Conservation (phyloP, 2,888 invertebrate genomes). For the Melieria omissa region DNA sequence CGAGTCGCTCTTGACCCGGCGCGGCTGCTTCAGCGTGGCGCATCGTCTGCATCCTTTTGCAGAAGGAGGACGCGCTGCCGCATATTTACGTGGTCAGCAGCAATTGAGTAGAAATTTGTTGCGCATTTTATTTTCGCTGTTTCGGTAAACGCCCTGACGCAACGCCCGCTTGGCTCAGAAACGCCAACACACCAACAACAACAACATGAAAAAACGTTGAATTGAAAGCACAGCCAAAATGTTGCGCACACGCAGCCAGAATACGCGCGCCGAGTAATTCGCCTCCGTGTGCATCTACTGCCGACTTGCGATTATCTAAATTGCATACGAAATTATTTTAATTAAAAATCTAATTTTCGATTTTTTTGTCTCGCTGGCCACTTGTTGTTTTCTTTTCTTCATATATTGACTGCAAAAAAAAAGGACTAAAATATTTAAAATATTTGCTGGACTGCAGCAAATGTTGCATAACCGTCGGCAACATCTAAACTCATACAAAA, state of each 20-base stretch:
- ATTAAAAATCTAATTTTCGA: conserved; percentile 67
- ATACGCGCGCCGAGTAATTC: conserved; percentile 9
- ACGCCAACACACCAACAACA: conserved; percentile 22
- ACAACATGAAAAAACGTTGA: conserved; percentile 30
- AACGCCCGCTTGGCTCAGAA: conserved; percentile 43
- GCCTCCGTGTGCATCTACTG: conserved; percentile 7
- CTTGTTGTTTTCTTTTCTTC: conserved; percentile 11
- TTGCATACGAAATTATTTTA: conserved; percentile 68
- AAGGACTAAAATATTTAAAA: conserved; percentile 46
- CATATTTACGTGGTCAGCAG: conserved; percentile 39
- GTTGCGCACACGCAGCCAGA: conserved; percentile 34
- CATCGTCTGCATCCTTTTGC: conserved; percentile 44
- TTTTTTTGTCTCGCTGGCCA: conserved; percentile 3
- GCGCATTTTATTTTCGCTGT: conserved; percentile 59
- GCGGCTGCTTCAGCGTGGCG: conserved; percentile 38
- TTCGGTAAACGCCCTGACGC: conserved; percentile 59
- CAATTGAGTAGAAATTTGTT: conserved; percentile 59
- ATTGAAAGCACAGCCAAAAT: not conserved
- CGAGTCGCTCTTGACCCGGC: conserved; percentile 21
- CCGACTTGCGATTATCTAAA: conserved; percentile 65
- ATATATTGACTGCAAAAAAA: conserved; percentile 9
- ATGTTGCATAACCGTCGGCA: not conserved
- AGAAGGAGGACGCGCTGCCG: conserved; percentile 16
- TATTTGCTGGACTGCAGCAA: conserved; percentile 29
- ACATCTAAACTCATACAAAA: too few species aligned